Evolutionary conservation across 2,113 vertebrate genomes (phyloP), one percentile per base, ranked within the genome.

Genomic region (Osmerus mordax): DNA sequence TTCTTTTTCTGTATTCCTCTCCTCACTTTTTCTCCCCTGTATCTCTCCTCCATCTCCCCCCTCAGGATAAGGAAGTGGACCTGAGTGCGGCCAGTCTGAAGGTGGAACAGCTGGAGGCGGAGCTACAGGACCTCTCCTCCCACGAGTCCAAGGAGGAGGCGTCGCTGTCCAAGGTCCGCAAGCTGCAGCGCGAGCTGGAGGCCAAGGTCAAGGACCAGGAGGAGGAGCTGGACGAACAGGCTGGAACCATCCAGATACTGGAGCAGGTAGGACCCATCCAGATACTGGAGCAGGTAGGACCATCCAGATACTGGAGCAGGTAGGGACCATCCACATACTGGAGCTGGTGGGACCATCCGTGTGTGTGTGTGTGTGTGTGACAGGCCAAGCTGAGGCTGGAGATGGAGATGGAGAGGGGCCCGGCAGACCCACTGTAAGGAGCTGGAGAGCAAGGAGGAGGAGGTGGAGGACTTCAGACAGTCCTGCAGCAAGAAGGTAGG

Each of bases 241-340:
- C 97, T 2, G 97, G 96, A 73, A 95, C 81, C 81, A 98, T 99
- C 86, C 97, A 99, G 90, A 95, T 97, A 94, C 89, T 99, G 87
- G 97, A 99, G 78, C 97, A 99, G 96, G 97, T 99, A 88, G 7
- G n/a, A 16, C 16, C 3, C 53, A 55, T 13, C 11, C 53, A 32
- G 0, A 32, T 51, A 32, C 25, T 47, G 32, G 9, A 36, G 12
- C 2, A 55, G 58, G 54, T 2, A 97, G 96, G 72, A 95, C 81
- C 81, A 98, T 99, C 86, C 97, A 99, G 89, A 95, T 97, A 94
- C 88, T 99, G 87, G 97, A 99, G 78, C 97, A 99, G 96, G 97
- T 99, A 88, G 7, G 7, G 16, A 32, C 3, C 32, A 32, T 6
- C 6, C 32, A 32, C 3, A 32, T 32, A 32, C 32, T 32, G 61